These are phyloP conservation scores for Meloidogyne floridensis DNA, from an alignment of 1,140 invertebrate species.

Conservation along the genomic window DNA sequence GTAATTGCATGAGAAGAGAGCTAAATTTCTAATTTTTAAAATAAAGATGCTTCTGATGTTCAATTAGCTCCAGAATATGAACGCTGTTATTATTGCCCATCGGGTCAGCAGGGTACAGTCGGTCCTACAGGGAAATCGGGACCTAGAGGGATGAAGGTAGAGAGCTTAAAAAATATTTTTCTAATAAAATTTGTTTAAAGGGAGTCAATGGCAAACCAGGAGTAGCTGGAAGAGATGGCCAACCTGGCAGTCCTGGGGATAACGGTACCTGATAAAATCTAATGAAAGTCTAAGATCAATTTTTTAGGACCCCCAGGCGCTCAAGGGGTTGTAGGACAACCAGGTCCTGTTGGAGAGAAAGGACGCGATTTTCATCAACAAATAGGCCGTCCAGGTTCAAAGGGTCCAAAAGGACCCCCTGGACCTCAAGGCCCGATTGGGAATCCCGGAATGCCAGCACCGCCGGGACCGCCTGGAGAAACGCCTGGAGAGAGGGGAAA, in stretches of 20 bases:
- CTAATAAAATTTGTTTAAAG: background rate
- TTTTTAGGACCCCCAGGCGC: background rate
- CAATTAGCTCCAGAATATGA: background rate
- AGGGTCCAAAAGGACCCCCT: conserved; percentile 1
- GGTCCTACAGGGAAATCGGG: background rate
- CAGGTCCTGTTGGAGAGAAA: background rate
- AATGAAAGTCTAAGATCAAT: background rate
- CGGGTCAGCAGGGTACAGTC: background rate
- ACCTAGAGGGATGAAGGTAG: conserved; percentile 3
- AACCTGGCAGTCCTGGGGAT: conserved; percentile 4
- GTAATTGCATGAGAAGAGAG: background rate
- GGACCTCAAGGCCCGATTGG: background rate
- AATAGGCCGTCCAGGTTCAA: conserved; percentile 1
- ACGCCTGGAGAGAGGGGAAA: background rate
- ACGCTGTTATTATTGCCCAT: background rate
- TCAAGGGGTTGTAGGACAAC: background rate
- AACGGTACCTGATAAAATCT: background rate
- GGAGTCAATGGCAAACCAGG: background rate
- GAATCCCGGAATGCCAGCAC: background rate
- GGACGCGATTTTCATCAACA: conserved; percentile 14
- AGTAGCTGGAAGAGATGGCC: background rate
- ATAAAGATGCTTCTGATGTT: background rate
- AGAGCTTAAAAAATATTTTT: background rate
- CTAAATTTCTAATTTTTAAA: too few relatives aligned
- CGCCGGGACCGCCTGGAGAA: background rate